These are phyloP conservation scores for Delichon dasypus DNA, from an alignment of 2,797 vertebrate species.

Conservation along the genomic window DNA sequence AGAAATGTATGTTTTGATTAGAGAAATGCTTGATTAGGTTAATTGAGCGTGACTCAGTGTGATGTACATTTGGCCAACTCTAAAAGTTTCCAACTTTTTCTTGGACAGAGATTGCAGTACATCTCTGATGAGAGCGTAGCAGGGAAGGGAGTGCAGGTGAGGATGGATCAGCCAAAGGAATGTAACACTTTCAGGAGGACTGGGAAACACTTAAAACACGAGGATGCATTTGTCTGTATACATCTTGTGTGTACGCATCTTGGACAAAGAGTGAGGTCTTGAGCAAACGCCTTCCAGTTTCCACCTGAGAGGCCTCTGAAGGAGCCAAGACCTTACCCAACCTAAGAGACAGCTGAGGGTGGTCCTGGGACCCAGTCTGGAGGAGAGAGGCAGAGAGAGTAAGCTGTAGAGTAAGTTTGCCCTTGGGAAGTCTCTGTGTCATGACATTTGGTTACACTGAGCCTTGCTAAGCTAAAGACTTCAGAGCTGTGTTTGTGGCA, in stretches of 20 bases:
- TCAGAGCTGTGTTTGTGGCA: background rate
- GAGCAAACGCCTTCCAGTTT: background rate
- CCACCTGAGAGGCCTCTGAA: background rate
- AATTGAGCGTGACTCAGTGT: conserved; percentile 42
- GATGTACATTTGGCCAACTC: conserved; percentile 19
- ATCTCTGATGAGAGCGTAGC: background rate
- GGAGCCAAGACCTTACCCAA: accelerated
- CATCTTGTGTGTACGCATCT: background rate
- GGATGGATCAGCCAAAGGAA: background rate
- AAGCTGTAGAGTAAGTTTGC: background rate
- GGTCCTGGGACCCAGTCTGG: background rate
- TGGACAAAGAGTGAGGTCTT: background rate
- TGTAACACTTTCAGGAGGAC: accelerated
- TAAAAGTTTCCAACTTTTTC: conserved; percentile 16
- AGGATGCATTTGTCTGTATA: background rate
- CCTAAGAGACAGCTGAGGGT: background rate
- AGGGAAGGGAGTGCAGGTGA: background rate
- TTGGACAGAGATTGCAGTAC: background rate
- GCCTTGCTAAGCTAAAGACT: background rate
- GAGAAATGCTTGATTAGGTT: conserved; percentile 49
- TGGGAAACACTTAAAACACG: background rate
- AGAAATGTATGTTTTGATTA: conserved; percentile 48
- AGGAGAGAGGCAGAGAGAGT: background rate
- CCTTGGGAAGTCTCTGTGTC: background rate
- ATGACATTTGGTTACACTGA: background rate